Conservation (phyloP, 2,888 invertebrate genomes). For the Formica aserva region DNA sequence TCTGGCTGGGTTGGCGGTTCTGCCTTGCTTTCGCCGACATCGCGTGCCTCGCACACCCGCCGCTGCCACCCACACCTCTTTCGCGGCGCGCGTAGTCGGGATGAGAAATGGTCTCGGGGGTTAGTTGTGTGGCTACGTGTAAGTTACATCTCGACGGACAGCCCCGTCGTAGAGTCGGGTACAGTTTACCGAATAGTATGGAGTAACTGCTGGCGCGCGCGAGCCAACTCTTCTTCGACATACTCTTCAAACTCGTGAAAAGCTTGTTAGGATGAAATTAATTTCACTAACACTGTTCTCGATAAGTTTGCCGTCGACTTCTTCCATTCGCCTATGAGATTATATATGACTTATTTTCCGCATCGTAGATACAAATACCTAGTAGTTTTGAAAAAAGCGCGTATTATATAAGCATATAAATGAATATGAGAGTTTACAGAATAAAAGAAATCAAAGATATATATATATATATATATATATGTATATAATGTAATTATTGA, state of each 20-base stretch:
- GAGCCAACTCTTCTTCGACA: background rate
- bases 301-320: background rate
- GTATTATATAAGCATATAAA: background rate
- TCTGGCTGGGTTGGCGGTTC: slow-evolving; percentile 56
- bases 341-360: background rate
- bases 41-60: slow-evolving; percentile 60
- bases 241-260: slow-evolving; percentile 40
- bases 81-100: slow-evolving; percentile 58
- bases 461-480: background rate
- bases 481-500: no score
- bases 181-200: slow-evolving; percentile 61
- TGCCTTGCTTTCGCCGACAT: slow-evolving; percentile 52
- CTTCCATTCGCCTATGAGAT: background rate
- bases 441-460: background rate
- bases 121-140: slow-evolving; percentile 58
- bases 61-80: slow-evolving; percentile 8
- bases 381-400: background rate
- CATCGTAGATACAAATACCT: background rate
- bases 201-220: slow-evolving; percentile 33
- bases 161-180: slow-evolving; percentile 63
- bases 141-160: slow-evolving; percentile 69
- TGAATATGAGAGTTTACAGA: background rate
- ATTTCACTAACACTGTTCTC: slow-evolving; percentile 39
- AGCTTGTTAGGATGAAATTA: slow-evolving; percentile 46
- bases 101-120: slow-evolving; percentile 73